phyloP scores from a whole-genome alignment of 2,888 invertebrate genomes.

The Prenolepis imparis region DNA sequence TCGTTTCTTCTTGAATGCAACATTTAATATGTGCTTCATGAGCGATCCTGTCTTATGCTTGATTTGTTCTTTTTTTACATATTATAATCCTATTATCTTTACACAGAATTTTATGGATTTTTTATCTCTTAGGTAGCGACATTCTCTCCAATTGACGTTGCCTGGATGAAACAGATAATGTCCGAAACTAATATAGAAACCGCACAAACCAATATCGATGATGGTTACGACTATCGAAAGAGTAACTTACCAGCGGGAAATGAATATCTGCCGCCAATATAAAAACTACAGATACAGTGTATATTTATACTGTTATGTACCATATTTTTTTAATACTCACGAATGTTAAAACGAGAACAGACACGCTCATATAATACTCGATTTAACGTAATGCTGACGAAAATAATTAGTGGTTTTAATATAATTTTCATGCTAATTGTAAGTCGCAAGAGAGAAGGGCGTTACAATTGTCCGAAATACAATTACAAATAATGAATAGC shows the following conservation, averaged over 20 bases:
- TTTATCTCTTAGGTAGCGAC: slow-evolving; percentile 80
- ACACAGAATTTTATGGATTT: background rate
- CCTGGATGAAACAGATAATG: slow-evolving; percentile 77
- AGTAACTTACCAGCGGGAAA: slow-evolving; percentile 69
- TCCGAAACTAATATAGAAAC: background rate
- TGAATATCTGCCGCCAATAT: slow-evolving; percentile 77
- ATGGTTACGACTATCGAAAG: slow-evolving; percentile 52
- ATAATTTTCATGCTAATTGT: background rate
- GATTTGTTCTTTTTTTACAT: background rate
- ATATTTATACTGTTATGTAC: slow-evolving; percentile 13
- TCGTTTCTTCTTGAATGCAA: background rate
- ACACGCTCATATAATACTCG: slow-evolving; percentile 17
- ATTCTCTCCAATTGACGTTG: slow-evolving; percentile 79
- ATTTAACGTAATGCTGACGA: slow-evolving; percentile 36
- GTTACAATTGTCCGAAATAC: background rate
- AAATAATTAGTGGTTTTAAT: slow-evolving; percentile 33
- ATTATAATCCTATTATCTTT: background rate
- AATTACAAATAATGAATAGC: background rate
- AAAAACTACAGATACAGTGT: background rate
- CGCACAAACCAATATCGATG: background rate
- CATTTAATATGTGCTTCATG: background rate
- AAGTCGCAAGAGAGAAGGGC: slow-evolving; percentile 6
- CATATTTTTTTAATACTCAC: slow-evolving; percentile 31
- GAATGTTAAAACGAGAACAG: background rate
- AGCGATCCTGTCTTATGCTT: background rate